phyloP scores from a whole-genome alignment of 2,888 invertebrate species.

The Tenthredo livida region DNA sequence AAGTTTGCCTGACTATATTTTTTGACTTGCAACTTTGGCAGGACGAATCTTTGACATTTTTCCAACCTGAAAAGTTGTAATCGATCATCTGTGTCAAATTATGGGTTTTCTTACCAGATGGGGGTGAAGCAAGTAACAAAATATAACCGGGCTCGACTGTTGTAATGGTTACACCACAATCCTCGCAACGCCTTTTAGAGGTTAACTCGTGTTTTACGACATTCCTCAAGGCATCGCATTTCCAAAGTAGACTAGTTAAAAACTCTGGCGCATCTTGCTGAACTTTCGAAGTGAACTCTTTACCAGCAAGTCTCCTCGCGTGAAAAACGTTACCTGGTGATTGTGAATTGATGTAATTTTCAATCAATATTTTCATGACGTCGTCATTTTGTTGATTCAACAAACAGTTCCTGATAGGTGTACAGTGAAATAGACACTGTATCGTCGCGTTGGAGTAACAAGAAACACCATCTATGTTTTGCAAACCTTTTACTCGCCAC shows the following conservation, averaged over 20 bases:
- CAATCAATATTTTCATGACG: slow-evolving; percentile 11
- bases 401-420: neutral
- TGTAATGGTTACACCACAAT: slow-evolving; percentile 3
- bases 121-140: neutral
- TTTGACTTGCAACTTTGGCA: neutral
- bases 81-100: slow-evolving; percentile 28
- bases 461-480: slow-evolving; percentile 54
- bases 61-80: slow-evolving; percentile 25
- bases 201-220: slow-evolving; percentile 4
- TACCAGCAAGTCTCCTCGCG: slow-evolving; percentile 22
- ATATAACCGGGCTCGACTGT: neutral
- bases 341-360: neutral
- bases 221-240: neutral
- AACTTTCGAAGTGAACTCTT: slow-evolving; percentile 20
- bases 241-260: neutral
- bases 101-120: neutral
- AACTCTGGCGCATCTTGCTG: slow-evolving; percentile 44
- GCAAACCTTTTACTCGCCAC: slow-evolving; percentile 45
- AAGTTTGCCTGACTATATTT: neutral
- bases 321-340: neutral
- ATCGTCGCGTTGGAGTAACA: slow-evolving; percentile 11
- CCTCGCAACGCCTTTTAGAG: neutral
- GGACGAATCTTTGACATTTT: neutral
- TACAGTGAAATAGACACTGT: slow-evolving; percentile 21
- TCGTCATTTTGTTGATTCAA: neutral